Evolutionary conservation across 2,113 vertebrate genomes (phyloP).

Genomic region (Salvelinus namaycush): DNA sequence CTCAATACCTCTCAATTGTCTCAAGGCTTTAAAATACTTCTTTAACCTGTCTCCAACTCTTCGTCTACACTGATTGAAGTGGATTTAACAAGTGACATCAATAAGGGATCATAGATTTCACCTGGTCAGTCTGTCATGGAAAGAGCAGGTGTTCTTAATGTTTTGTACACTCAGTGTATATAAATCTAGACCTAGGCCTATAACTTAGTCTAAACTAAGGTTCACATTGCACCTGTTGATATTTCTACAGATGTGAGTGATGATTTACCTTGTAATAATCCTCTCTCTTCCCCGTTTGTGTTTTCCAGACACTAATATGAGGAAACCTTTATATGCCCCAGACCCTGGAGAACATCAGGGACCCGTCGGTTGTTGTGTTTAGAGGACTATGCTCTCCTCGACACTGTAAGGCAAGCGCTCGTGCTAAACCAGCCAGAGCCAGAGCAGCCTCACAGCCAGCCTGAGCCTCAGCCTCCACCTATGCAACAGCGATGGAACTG

Average conservation of each 20-base stretch:
- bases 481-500: conserved; percentile 64
- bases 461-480: conserved; percentile 24
- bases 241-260: too few species aligned
- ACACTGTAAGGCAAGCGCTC: conserved; percentile 10
- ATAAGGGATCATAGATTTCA: too few species aligned
- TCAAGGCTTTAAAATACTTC: too few species aligned
- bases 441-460: conserved; percentile 26
- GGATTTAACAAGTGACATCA: too few species aligned
- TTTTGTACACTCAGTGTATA: not conserved
- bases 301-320: conserved; percentile 75
- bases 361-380: conserved; percentile 31
- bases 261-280: not conserved
- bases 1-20: too few species aligned
- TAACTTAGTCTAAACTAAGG: too few species aligned
- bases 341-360: conserved; percentile 62
- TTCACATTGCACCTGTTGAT: not conserved
- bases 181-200: not conserved
- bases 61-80: too few species aligned
- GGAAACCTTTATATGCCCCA: conserved; percentile 68
- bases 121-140: too few species aligned
- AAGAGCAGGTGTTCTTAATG: too few species aligned
- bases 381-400: conserved; percentile 27
- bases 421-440: not conserved
- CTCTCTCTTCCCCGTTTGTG: not conserved
- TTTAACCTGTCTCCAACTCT: too few species aligned